Percentiles rank a stretch among this genome's conserved stretches.
Conservation (phyloP, 1,140 invertebrate genomes). For the Anagrus nilaparvatae region DNA sequence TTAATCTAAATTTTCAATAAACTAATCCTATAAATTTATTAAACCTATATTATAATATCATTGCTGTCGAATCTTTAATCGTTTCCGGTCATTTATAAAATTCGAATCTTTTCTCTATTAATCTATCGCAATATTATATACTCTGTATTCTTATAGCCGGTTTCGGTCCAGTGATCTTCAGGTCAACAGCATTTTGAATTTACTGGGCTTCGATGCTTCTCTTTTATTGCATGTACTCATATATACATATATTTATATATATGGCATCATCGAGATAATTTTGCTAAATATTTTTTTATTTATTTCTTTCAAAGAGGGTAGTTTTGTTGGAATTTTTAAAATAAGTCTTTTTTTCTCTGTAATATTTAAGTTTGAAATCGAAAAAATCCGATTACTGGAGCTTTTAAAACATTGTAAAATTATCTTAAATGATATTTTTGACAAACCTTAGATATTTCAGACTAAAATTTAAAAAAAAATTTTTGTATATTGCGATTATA, state of each 20-base stretch:
- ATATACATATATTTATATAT: not conserved
- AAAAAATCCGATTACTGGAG: no score
- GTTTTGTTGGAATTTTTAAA: no score
- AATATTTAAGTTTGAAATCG: no score
- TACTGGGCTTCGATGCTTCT: slow-evolving; percentile 20
- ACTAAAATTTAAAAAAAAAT: no score
- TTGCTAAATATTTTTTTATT: no score
- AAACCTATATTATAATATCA: not conserved
- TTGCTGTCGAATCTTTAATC: not conserved
- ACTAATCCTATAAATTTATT: not conserved
- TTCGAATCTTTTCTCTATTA: slow-evolving; percentile 5
- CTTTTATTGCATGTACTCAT: not conserved
- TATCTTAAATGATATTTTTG: no score
- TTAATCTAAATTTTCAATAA: not conserved
- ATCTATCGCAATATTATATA: slow-evolving; percentile 14
- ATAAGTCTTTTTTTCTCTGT: no score
- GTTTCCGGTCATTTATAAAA: not conserved
- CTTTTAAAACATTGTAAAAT: no score
- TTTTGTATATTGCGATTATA: no score
- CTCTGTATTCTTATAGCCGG: slow-evolving; percentile 16
- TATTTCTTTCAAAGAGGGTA: no score
- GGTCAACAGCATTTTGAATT: slow-evolving; percentile 39
- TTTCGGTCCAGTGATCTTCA: slow-evolving; percentile 35
- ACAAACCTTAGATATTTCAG: no score
- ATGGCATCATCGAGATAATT: no score